Conservation (phyloP, 2,113 vertebrate species). For the Marmota monax region DNA sequence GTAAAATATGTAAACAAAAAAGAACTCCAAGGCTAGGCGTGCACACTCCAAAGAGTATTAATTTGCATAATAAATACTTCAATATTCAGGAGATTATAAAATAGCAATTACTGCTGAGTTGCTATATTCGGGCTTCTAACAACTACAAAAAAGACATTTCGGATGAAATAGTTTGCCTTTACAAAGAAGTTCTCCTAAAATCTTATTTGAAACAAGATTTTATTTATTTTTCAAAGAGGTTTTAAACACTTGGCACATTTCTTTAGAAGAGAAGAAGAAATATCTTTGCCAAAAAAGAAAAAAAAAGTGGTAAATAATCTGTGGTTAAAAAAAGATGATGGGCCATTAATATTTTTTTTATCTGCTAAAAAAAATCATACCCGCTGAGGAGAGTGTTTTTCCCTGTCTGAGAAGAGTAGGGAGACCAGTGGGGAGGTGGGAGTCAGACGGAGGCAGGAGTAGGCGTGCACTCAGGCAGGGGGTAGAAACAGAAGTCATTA, state of each 20-base stretch:
- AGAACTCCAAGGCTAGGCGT: constrained; percentile 65
- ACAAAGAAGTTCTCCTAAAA: constrained; percentile 65
- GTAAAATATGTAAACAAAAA: constrained; percentile 58
- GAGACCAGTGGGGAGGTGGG: constrained; percentile 50
- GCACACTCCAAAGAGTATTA: constrained; percentile 56
- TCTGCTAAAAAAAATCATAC: constrained; percentile 44
- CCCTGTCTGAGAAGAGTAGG: constrained; percentile 1
- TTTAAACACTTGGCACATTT: constrained; percentile 59
- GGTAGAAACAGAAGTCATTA: constrained; percentile 75
- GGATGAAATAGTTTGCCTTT: constrained; percentile 53
- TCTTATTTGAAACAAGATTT: constrained; percentile 69
- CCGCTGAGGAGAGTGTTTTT: constrained; percentile 61
- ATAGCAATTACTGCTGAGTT: constrained; percentile 75
- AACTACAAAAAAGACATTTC: constrained; percentile 63
- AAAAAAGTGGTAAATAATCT: constrained; percentile 36
- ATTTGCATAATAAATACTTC: constrained; percentile 79
- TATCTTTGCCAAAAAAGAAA: neutral
- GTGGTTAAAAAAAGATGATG: constrained; percentile 29
- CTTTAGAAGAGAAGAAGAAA: constrained; percentile 63
- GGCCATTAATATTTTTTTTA: constrained; percentile 58
- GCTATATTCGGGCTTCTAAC: constrained; percentile 67
- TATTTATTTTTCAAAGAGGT: constrained; percentile 65
- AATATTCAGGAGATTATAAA: constrained; percentile 77
- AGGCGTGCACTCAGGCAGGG: constrained; percentile 47
- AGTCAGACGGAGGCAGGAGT: constrained; percentile 51